These are phyloP conservation scores for Xylophagus ater DNA, from an alignment of 2,888 invertebrate genomes.

Conservation along the genomic window DNA sequence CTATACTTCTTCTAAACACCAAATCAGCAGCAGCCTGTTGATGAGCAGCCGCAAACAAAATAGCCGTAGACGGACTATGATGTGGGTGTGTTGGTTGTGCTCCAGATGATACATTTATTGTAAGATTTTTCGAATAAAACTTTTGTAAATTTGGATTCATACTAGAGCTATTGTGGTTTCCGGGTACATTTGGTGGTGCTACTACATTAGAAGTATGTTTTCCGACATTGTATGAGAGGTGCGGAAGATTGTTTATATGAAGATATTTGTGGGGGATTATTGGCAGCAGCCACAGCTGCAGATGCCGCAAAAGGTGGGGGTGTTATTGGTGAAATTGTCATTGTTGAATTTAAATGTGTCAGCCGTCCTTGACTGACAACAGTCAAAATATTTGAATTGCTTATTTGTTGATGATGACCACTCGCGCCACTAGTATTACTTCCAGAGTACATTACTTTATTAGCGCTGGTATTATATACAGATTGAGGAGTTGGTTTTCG, in stretches of 20 bases:
- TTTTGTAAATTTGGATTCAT: conserved; percentile 10
- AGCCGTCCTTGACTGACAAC: conserved; percentile 36
- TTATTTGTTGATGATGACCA: conserved; percentile 23
- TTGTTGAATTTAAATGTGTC: conserved; percentile 36
- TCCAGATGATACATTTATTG: conserved; percentile 14
- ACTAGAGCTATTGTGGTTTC: conserved; percentile 24
- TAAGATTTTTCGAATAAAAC: conserved; percentile 16
- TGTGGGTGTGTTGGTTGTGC: conserved; percentile 1
- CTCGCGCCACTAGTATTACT: conserved; percentile 38
- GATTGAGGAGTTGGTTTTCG: conserved; percentile 23
- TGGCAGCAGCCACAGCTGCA: conserved; percentile 13
- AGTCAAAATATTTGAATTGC: conserved; percentile 28
- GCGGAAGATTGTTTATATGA: conserved; percentile 12
- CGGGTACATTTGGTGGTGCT: conserved; percentile 23
- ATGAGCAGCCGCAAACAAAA: conserved; percentile 20
- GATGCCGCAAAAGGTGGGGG: conserved; percentile 25
- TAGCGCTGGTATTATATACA: too few relatives aligned
- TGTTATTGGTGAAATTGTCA: conserved; percentile 38
- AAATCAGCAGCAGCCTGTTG: conserved; percentile 11
- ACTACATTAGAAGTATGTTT: conserved; percentile 15
- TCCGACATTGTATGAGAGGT: conserved; percentile 7
- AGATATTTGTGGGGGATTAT: conserved; percentile 14
- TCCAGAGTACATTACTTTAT: conserved; percentile 6
- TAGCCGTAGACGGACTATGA: conserved; percentile 18
- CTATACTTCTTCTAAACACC: conserved; percentile 10